Conservation (phyloP, 2,888 invertebrate genomes). For the Zeuzera pyrina region DNA sequence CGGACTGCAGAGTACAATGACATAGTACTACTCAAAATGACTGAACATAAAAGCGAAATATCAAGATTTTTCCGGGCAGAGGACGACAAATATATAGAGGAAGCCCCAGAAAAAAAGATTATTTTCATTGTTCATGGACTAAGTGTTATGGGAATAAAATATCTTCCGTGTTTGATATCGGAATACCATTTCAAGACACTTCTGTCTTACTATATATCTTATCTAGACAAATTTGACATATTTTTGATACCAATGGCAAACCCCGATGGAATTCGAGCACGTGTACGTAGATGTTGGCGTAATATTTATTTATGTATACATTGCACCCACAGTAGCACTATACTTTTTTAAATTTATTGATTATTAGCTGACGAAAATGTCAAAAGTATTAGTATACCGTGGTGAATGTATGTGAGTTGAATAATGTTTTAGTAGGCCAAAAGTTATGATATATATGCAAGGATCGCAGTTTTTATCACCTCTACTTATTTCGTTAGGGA, state of each 20-base stretch:
- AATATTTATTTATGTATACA: too few relatives aligned
- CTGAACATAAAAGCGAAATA: slow-evolving; percentile 12
- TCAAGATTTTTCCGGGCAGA: slow-evolving; percentile 26
- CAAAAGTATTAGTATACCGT: too few relatives aligned
- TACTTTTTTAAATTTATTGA: too few relatives aligned
- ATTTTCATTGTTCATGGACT: slow-evolving; percentile 55
- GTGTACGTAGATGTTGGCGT: too few relatives aligned
- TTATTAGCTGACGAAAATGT: too few relatives aligned
- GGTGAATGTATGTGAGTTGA: too few relatives aligned
- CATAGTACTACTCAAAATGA: slow-evolving; percentile 38
- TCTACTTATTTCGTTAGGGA: too few relatives aligned
- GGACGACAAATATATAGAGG: slow-evolving; percentile 37
- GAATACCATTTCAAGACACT: slow-evolving; percentile 21
- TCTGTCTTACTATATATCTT: slow-evolving; percentile 32
- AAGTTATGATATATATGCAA: too few relatives aligned
- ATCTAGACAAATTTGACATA: slow-evolving; percentile 54
- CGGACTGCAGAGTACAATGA: slow-evolving; percentile 47
- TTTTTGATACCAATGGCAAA: slow-evolving; percentile 54
- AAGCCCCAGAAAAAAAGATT: slow-evolving; percentile 42
- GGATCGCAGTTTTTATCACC: too few relatives aligned
- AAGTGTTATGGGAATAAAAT: slow-evolving; percentile 31
- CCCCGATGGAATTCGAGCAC: slow-evolving; percentile 45
- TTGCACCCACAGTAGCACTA: too few relatives aligned
- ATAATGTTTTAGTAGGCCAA: too few relatives aligned
- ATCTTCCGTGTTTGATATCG: slow-evolving; percentile 19